phyloP scores from a whole-genome alignment of 2,888 invertebrate genomes.

The Melanophora roralis region DNA sequence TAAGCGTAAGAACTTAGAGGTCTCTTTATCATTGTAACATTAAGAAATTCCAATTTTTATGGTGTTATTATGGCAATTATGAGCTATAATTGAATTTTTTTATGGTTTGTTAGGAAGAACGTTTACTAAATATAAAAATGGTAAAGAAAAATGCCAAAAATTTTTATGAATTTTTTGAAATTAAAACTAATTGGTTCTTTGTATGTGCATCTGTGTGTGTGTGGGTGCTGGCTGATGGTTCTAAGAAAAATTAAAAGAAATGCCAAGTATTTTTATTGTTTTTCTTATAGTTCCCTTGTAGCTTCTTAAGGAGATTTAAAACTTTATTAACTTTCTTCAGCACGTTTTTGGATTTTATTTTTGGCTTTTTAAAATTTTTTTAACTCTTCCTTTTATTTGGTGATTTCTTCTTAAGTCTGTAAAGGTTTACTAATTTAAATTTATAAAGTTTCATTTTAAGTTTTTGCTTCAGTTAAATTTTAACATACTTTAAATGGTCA shows the following conservation, averaged over 20 bases:
- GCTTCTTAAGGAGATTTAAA: constrained; percentile 44
- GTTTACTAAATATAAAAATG: background rate
- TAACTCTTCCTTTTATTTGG: background rate
- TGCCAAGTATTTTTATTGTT: background rate
- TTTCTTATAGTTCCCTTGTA: background rate
- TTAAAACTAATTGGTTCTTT: constrained; percentile 59
- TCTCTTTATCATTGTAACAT: constrained; percentile 29
- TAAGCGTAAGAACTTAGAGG: constrained; percentile 18
- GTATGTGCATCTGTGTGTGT: constrained; percentile 47
- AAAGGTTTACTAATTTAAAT: constrained; percentile 54
- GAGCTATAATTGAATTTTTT: constrained; percentile 61
- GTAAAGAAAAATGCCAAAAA: constrained; percentile 45
- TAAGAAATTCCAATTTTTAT: constrained; percentile 60
- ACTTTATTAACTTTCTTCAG: constrained; percentile 55
- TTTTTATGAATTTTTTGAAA: constrained; percentile 59
- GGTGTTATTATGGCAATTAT: constrained; percentile 62
- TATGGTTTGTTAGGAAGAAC: constrained; percentile 49
- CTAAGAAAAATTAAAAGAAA: background rate
- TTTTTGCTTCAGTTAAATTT: constrained; percentile 7
- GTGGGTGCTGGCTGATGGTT: constrained; percentile 38
- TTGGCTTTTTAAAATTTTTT: background rate
- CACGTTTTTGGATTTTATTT: constrained; percentile 51
- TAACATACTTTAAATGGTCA: constrained; percentile 44
- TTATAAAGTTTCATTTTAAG: constrained; percentile 39
- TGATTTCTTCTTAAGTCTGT: background rate